A percentile compares a stretch with the other conserved stretches of the same genome.
phyloP scores from a whole-genome alignment of 2,797 vertebrate species.

The Apodemus agrarius region DNA sequence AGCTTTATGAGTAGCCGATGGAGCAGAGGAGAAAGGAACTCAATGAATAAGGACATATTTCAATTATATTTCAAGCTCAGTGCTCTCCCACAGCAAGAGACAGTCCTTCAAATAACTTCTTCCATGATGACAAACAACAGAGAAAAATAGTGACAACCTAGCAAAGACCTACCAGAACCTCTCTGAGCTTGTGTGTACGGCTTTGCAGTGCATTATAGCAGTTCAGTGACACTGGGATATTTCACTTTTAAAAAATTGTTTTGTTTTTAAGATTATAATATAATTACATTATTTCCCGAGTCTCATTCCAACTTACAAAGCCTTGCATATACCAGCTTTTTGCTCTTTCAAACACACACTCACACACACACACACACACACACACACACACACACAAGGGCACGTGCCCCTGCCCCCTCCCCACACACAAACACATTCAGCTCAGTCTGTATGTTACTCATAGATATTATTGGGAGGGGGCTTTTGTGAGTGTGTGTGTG shows the following conservation, averaged over 20 bases:
- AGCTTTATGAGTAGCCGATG: not conserved
- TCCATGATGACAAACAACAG: not conserved
- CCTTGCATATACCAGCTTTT: not conserved
- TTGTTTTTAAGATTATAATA: not conserved
- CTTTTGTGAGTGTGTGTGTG: not conserved
- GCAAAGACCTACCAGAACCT: not conserved
- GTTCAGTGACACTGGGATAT: not conserved
- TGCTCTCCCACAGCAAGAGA: not conserved
- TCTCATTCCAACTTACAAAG: not conserved
- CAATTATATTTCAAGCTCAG: not conserved
- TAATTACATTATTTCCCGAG: not conserved
- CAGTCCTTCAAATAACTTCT: not conserved
- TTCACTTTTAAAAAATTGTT: not conserved
- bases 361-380: not conserved
- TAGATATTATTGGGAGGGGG: not conserved
- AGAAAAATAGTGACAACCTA: not conserved
- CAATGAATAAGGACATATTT: not conserved
- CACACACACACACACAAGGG: no score
- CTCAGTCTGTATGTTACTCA: not conserved
- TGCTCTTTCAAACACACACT: not conserved
- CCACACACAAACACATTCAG: not conserved
- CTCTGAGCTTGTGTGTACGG: not conserved
- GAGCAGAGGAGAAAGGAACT: not conserved
- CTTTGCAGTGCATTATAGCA: not conserved
- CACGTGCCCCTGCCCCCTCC: no score